Evolutionary conservation across 2,113 vertebrate genomes (phyloP).

Genomic region (Megatriorchis doriae): DNA sequence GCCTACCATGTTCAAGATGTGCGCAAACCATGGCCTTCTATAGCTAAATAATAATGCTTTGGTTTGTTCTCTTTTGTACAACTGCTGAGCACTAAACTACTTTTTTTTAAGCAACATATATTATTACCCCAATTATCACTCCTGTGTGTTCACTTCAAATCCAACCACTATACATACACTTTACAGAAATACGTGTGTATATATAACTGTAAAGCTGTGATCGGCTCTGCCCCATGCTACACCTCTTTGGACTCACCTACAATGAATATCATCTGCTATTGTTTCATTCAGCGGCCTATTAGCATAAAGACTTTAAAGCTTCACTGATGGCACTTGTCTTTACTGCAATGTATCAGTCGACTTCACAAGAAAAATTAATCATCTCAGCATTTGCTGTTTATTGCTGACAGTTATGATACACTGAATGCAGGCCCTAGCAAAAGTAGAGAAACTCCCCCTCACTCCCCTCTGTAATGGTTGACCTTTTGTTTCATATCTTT

Average conservation of each 20-base stretch:
- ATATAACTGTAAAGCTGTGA: not conserved
- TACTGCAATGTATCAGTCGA: not conserved
- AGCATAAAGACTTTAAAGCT: not conserved
- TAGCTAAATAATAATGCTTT: not conserved
- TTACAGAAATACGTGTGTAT: not conserved
- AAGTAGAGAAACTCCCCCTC: not conserved
- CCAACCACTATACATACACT: not conserved
- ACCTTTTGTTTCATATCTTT: not conserved
- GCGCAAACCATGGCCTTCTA: not conserved
- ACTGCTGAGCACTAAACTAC: not conserved
- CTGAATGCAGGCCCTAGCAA: not conserved
- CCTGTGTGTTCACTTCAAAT: not conserved
- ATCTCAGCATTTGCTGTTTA: not conserved
- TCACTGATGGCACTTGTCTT: not conserved
- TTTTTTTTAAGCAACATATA: not conserved
- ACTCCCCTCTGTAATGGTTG: not conserved
- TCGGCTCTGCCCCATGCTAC: not conserved
- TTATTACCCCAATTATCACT: not conserved
- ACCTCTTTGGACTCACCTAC: not conserved
- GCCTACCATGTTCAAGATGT: not conserved
- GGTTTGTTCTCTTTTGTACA: not conserved
- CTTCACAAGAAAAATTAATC: not conserved
- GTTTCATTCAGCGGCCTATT: not conserved
- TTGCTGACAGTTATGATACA: not conserved
- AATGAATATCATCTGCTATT: not conserved